Evolutionary conservation across 2,888 invertebrate species (phyloP).

Genomic region (Orthonevra nobilis): DNA sequence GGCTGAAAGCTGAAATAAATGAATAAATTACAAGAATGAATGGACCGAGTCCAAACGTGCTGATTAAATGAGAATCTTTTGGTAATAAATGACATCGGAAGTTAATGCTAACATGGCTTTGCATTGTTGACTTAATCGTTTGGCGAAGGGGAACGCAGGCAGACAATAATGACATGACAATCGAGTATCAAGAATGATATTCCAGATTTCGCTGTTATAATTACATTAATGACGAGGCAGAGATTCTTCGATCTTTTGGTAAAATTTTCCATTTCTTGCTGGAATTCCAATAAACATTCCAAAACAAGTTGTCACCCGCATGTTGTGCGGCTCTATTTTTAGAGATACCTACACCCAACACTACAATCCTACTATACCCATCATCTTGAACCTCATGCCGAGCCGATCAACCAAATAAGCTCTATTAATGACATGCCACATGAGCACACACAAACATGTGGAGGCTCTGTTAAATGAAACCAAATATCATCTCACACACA

Average conservation of each 20-base stretch:
- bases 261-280: too few relatives aligned
- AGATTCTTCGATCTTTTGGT: too few relatives aligned
- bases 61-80: conserved; percentile 48
- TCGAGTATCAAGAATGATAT: conserved; percentile 14
- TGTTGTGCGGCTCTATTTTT: too few relatives aligned
- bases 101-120: conserved; percentile 6
- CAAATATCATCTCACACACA: conserved; percentile 22
- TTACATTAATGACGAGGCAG: conserved; percentile 28
- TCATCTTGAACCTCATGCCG: too few relatives aligned
- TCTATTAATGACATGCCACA: conserved; percentile 17
- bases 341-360: too few relatives aligned
- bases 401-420: too few relatives aligned
- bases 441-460: not conserved
- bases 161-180: not conserved
- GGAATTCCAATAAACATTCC: too few relatives aligned
- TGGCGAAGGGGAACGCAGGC: not conserved
- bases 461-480: conserved; percentile 3
- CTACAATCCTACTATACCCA: too few relatives aligned
- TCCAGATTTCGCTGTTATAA: conserved; percentile 9
- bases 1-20: conserved; percentile 7
- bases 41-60: not conserved
- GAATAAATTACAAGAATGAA: conserved; percentile 12
- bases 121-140: conserved; percentile 36
- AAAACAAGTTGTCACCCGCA: too few relatives aligned
- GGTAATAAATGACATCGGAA: conserved; percentile 47